Evolutionary conservation across 30 jellyfish, hydroid and myxozoan genomes (phyloP).

Genomic region (Nemopilema nomurai): DNA sequence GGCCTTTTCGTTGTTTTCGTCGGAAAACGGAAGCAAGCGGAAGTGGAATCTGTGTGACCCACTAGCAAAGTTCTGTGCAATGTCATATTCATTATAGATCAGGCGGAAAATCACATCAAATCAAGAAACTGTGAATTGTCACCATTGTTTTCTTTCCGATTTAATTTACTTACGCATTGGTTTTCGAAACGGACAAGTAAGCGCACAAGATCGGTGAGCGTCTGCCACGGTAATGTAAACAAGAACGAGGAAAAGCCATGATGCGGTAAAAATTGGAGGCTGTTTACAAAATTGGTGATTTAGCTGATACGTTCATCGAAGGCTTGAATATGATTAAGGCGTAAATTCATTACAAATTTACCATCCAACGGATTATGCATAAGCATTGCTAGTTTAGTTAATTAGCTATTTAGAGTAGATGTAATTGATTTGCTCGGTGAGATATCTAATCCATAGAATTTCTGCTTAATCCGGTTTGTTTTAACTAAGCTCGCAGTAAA

Average conservation of each 20-base stretch:
- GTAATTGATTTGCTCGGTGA: constrained; percentile 32
- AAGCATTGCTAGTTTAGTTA: constrained; percentile 68
- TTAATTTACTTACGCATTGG: constrained; percentile 61
- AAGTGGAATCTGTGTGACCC: constrained; percentile 14
- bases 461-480: constrained; percentile 34
- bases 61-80: neutral
- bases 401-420: constrained; percentile 51
- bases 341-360: constrained; percentile 66
- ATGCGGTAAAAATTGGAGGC: constrained; percentile 45
- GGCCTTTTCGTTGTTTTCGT: neutral
- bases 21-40: neutral
- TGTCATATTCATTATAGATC: constrained; percentile 46
- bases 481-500: constrained; percentile 37
- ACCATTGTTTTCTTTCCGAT: constrained; percentile 37
- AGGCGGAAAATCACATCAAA: constrained; percentile 36
- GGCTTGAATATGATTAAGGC: constrained; percentile 29
- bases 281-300: constrained; percentile 60
- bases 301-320: constrained; percentile 49
- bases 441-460: constrained; percentile 17
- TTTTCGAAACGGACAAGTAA: constrained; percentile 55
- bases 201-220: constrained; percentile 32
- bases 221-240: constrained; percentile 56
- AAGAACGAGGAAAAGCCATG: constrained; percentile 13
- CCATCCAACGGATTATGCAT: constrained; percentile 45
- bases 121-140: constrained; percentile 26